Conservation (phyloP, 2,797 vertebrate genomes). For the Euphonia xanthogaster region DNA sequence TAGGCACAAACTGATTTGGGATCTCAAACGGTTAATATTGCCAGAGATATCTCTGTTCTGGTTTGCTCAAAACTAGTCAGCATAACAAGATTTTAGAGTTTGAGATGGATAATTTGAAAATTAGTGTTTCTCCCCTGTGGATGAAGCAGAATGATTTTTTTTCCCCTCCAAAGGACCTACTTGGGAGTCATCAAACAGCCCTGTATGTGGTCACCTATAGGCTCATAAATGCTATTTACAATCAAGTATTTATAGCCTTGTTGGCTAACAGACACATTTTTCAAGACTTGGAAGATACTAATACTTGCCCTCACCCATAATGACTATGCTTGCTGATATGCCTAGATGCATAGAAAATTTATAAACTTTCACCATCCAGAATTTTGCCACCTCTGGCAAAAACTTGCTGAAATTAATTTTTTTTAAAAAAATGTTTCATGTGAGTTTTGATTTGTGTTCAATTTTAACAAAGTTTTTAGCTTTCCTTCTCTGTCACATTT, state of each 20-base stretch:
- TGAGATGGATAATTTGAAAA: not conserved
- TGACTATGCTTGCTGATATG: not conserved
- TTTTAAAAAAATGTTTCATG: accelerated
- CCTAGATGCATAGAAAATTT: not conserved
- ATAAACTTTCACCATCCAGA: not conserved
- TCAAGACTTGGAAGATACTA: not conserved
- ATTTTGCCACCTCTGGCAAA: not conserved
- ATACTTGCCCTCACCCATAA: not conserved
- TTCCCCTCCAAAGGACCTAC: not conserved
- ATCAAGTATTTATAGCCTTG: not conserved
- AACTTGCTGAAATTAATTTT: not conserved
- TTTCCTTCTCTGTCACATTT: not conserved
- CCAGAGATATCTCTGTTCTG: not conserved
- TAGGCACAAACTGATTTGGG: not conserved
- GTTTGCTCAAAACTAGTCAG: not conserved
- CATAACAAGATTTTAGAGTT: not conserved
- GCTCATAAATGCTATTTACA: not conserved
- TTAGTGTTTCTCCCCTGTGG: not conserved
- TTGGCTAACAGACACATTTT: not conserved
- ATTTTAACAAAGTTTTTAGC: not conserved
- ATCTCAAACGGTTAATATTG: not conserved
- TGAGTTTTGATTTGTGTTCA: not conserved
- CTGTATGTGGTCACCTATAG: not conserved
- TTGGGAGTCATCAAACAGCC: not conserved
- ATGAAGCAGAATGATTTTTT: not conserved